Conservation (phyloP, 2,113 vertebrate genomes). For the Microtus ochrogaster region DNA sequence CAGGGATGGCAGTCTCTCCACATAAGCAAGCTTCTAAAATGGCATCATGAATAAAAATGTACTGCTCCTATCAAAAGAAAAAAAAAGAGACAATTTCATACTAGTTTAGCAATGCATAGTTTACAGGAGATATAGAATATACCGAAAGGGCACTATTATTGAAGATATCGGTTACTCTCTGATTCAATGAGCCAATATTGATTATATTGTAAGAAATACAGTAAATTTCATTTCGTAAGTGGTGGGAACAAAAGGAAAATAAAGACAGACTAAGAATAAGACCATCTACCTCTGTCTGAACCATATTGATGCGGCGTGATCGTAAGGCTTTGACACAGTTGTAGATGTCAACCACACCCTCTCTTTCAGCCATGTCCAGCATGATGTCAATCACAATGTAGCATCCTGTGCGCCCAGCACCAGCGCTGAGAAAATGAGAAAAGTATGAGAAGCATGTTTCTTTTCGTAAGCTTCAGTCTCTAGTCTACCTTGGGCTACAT, state of each 20-base stretch:
- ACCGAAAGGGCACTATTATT: constrained; percentile 58
- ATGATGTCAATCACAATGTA: constrained; percentile 99
- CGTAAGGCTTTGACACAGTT: constrained; percentile 98
- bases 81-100: constrained; percentile 54
- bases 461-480: not conserved
- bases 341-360: constrained; percentile 99
- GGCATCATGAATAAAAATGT: constrained; percentile 99
- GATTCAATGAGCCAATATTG: not conserved
- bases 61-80: constrained; percentile 94
- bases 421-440: constrained; percentile 87
- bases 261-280: constrained; percentile 2
- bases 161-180: constrained; percentile 38
- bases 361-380: constrained; percentile 99
- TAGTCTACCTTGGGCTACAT: not conserved
- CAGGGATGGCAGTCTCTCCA: constrained; percentile 98
- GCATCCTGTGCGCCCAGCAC: constrained; percentile 97
- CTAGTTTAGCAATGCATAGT: constrained; percentile 63
- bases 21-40: constrained; percentile 99
- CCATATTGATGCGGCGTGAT: constrained; percentile 99
- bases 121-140: constrained; percentile 58
- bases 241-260: not conserved
- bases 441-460: not conserved
- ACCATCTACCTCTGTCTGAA: constrained; percentile 96
- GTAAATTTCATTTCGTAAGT: not conserved
- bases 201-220: not conserved